Percentiles rank a stretch among this genome's conserved stretches.
Evolutionary conservation across 2,113 vertebrate species (phyloP).

Genomic region (Thunnus thynnus): DNA sequence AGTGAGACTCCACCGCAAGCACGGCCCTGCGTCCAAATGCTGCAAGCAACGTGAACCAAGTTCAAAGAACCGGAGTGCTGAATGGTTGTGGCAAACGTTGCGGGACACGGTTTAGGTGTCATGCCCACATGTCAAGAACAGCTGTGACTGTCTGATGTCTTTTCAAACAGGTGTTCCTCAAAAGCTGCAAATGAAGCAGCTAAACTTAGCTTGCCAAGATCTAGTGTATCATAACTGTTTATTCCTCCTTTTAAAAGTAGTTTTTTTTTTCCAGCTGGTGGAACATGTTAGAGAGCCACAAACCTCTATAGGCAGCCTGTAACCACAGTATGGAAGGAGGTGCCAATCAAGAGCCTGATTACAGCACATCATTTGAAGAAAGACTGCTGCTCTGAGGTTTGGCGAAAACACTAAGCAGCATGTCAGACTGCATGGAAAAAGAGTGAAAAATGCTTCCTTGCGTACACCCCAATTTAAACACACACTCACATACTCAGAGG

Average conservation of each 20-base stretch:
- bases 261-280: conserved; percentile 3
- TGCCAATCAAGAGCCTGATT: conserved; percentile 41
- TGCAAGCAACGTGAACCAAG: conserved; percentile 9
- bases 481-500: conserved; percentile 16
- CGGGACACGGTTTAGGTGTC: neutral
- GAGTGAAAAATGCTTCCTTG: conserved; percentile 38
- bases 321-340: conserved; percentile 32
- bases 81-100: conserved; percentile 20
- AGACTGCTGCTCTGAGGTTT: conserved; percentile 38
- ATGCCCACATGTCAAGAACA: conserved; percentile 7
- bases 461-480: conserved; percentile 18
- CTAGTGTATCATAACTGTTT: neutral
- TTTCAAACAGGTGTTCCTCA: conserved; percentile 4
- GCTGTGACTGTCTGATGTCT: conserved; percentile 4
- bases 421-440: conserved; percentile 38
- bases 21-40: neutral
- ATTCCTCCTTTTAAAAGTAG: neutral
- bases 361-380: conserved; percentile 47
- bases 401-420: conserved; percentile 23
- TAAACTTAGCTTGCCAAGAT: neutral
- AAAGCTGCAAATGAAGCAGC: neutral
- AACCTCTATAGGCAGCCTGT: conserved; percentile 18
- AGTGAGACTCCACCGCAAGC: conserved; percentile 12
- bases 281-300: conserved; percentile 25
- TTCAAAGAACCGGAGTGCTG: neutral